A percentile compares a stretch with the other conserved stretches of the same genome.
Evolutionary conservation across 2,797 vertebrate species (phyloP).

Genomic region (Champsocephalus gunnari): DNA sequence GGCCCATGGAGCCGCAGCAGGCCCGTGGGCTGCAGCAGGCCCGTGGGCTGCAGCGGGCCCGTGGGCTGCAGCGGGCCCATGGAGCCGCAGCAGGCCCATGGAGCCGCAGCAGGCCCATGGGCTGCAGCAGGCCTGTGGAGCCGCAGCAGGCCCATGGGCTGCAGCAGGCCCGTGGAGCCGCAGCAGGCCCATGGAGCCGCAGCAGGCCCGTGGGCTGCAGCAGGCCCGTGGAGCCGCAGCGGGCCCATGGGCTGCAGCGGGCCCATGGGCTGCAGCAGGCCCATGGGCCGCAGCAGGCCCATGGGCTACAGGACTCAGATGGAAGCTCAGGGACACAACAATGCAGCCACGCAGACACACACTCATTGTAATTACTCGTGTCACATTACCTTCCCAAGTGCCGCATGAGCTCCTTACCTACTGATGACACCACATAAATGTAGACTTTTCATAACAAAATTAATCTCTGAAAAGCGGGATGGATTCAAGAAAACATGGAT

Average conservation of each 20-base stretch:
- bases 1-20: not conserved
- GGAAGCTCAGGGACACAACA: constrained; percentile 32
- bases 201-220: no score
- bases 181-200: not conserved
- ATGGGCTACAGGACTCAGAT: constrained; percentile 14
- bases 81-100: no score
- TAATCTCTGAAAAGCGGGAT: constrained; percentile 90
- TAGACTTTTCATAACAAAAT: constrained; percentile 88
- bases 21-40: not conserved
- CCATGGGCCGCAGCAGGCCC: no score
- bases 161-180: not conserved
- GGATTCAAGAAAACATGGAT: constrained; percentile 86
- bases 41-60: no score
- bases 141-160: not conserved
- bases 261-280: no score
- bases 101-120: no score
- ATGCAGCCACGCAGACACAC: constrained; percentile 21
- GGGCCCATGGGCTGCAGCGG: not conserved
- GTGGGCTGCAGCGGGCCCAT: no score
- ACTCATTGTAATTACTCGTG: constrained; percentile 64
- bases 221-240: no score
- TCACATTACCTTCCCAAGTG: constrained; percentile 43
- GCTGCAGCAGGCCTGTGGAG: not conserved
- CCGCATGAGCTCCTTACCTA: constrained; percentile 56
- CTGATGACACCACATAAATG: constrained; percentile 74